Conservation (phyloP, 2,797 vertebrate genomes). For the Sparidentex hasta region DNA sequence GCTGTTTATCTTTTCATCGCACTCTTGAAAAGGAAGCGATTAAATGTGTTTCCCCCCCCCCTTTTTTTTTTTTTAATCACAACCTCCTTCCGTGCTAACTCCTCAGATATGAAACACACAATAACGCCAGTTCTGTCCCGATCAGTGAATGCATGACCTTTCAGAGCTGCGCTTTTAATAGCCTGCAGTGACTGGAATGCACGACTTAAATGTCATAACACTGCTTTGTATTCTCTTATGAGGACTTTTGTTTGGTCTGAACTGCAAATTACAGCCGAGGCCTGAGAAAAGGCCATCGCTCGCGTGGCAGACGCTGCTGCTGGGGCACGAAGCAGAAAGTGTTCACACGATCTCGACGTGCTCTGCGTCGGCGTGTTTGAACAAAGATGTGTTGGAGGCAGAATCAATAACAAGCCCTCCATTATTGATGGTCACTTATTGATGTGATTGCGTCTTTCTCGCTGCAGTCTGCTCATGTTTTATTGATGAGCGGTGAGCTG, state of each 20-base stretch:
- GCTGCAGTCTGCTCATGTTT: conserved; percentile 60
- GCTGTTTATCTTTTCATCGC: neutral
- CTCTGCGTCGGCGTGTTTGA: conserved; percentile 37
- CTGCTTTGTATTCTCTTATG: conserved; percentile 44
- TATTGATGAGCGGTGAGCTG: conserved; percentile 54
- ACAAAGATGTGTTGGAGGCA: conserved; percentile 49
- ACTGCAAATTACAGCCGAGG: conserved; percentile 34
- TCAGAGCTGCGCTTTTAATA: conserved; percentile 53
- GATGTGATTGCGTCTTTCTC: conserved; percentile 68
- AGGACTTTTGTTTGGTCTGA: conserved; percentile 30
- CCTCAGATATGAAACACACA: conserved; percentile 13
- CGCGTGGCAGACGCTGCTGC: neutral
- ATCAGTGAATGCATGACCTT: conserved; percentile 65
- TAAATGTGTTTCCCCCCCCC: neutral
- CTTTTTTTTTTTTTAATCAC: conserved; percentile 6
- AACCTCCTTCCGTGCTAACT: neutral
- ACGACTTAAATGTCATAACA: conserved; percentile 65
- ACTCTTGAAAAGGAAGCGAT: neutral
- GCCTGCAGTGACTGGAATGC: conserved; percentile 43
- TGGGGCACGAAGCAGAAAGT: conserved; percentile 25
- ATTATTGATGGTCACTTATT: conserved; percentile 74
- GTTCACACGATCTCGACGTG: conserved; percentile 16
- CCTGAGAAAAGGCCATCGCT: conserved; percentile 24
- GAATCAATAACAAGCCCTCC: conserved; percentile 64
- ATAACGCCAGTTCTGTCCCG: conserved; percentile 8